Evolutionary conservation across 2,888 invertebrate genomes (phyloP).

Genomic region (Dromius quadrimaculatus): DNA sequence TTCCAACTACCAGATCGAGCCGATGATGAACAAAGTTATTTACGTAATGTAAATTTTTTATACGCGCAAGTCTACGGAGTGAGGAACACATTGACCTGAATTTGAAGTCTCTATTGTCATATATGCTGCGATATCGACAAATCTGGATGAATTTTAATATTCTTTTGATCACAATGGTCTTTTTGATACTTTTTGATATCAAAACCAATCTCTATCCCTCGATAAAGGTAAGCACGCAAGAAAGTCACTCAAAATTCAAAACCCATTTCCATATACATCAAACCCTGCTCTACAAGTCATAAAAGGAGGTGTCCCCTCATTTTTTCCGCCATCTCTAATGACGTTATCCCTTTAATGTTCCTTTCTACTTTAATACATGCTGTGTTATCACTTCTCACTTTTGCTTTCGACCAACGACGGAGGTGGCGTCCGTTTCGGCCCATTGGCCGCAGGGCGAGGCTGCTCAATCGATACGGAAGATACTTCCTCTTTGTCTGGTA

Average conservation of each 20-base stretch:
- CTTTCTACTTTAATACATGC: conserved; percentile 58
- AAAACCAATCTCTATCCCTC: too few relatives aligned
- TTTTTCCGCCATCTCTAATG: conserved; percentile 53
- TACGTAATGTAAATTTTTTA: too few relatives aligned
- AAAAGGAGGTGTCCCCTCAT: conserved; percentile 46
- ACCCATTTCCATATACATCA: conserved; percentile 46
- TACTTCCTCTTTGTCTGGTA: background rate
- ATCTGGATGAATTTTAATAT: too few relatives aligned
- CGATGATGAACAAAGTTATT: too few relatives aligned
- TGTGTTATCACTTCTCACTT: conserved; percentile 59
- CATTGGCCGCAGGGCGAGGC: conserved; percentile 48
- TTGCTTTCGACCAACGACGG: conserved; percentile 55
- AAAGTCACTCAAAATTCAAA: conserved; percentile 43
- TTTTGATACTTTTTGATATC: too few relatives aligned
- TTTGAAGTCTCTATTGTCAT: too few relatives aligned
- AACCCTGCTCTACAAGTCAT: conserved; percentile 47
- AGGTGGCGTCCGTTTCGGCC: conserved; percentile 30
- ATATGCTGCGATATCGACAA: too few relatives aligned
- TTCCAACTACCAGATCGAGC: too few relatives aligned
- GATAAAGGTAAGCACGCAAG: conserved; percentile 20
- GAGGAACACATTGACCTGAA: too few relatives aligned
- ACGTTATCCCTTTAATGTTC: conserved; percentile 58
- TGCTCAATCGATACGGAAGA: conserved; percentile 40
- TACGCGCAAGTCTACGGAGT: too few relatives aligned
- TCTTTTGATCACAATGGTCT: too few relatives aligned